Evolutionary conservation across 2,888 invertebrate genomes (phyloP).

Genomic region (Noctua janthina): DNA sequence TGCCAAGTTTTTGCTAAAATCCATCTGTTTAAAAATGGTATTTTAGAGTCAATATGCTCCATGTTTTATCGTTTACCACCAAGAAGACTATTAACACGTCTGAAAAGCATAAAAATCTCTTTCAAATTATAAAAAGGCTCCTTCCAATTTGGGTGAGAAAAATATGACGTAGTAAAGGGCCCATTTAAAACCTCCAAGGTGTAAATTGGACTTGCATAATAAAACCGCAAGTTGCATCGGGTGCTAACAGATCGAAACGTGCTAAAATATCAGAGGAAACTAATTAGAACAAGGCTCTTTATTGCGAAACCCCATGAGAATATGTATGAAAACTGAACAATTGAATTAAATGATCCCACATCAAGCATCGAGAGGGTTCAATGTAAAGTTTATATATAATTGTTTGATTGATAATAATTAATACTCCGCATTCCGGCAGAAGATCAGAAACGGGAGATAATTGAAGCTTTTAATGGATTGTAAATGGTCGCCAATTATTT

Average conservation of each 20-base stretch:
- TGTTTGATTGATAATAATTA: slow-evolving; percentile 64
- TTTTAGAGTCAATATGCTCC: slow-evolving; percentile 23
- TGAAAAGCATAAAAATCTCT: slow-evolving; percentile 22
- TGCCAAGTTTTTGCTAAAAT: neutral
- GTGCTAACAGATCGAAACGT: slow-evolving; percentile 80
- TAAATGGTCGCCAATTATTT: slow-evolving; percentile 53
- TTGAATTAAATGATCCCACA: slow-evolving; percentile 73
- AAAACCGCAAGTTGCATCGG: slow-evolving; percentile 65
- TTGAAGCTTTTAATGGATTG: slow-evolving; percentile 53
- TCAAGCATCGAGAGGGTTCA: slow-evolving; percentile 59
- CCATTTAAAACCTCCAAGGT: slow-evolving; percentile 54
- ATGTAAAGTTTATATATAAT: slow-evolving; percentile 64
- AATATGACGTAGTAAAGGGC: slow-evolving; percentile 44
- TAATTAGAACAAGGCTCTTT: slow-evolving; percentile 85
- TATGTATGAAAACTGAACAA: slow-evolving; percentile 72
- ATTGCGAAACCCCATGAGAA: slow-evolving; percentile 85
- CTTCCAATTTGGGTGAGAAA: slow-evolving; percentile 22
- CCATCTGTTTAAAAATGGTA: slow-evolving; percentile 14
- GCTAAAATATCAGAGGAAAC: slow-evolving; percentile 81
- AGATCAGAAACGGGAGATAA: slow-evolving; percentile 49
- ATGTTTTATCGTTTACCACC: slow-evolving; percentile 11
- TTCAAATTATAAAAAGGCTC: slow-evolving; percentile 22
- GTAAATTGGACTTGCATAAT: slow-evolving; percentile 78
- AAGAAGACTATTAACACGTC: slow-evolving; percentile 15
- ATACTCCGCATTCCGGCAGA: slow-evolving; percentile 40